Base-by-base conservation (phyloP, 2,113 vertebrate genomes). In the Actinemys pallida region DNA sequence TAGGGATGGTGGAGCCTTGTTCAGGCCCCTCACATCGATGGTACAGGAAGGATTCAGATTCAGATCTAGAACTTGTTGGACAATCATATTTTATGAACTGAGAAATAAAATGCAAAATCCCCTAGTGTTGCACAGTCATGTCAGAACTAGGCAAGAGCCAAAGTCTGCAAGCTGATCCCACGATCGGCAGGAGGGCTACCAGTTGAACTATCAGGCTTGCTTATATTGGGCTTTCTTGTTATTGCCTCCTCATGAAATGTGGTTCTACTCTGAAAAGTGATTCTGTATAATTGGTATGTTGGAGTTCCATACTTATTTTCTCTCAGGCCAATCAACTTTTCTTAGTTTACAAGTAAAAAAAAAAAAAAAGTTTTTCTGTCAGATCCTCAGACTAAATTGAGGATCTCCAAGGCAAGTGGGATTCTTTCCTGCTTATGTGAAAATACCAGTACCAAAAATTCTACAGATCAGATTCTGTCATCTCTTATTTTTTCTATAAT, bases 381-480 rank as follows among this genome's bases (percentile, higher is more conserved):
- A 86, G 54, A 76, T 95, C 69, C 69, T 27, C 42, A 84, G 52
- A 93, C 80, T 49, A 47, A 39, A 85, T 87, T 72, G 92, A 86
- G 86, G 78, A n/a, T 25, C 88, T 78, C 8, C 93, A 49, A 86
- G 91, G 72, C 1, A 11, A 95, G 59, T 45, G 47, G 72, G 72
- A 13, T 45, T 45, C 39, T 76, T 45, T 78, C 69, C 42, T 90
- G 39, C 81, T 88, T 91, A 62, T 88, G 83, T 85, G 87, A 91
- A 95, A 89, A 87, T 75, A 86, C 62, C 85, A 78, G 81, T 86
- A 94, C 78, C 53, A 91, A 50, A 86, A 87, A 31, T 1, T 69
- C 90, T 54, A 89, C 85, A 94, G 83, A 92, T 25, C 45, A 83
- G 76, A 75, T 87, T 81, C 89, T 83, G 29, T 24, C 90, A 79